Evolutionary conservation across 2,797 vertebrate genomes (phyloP).

Genomic region (Sebastes nivosus): DNA sequence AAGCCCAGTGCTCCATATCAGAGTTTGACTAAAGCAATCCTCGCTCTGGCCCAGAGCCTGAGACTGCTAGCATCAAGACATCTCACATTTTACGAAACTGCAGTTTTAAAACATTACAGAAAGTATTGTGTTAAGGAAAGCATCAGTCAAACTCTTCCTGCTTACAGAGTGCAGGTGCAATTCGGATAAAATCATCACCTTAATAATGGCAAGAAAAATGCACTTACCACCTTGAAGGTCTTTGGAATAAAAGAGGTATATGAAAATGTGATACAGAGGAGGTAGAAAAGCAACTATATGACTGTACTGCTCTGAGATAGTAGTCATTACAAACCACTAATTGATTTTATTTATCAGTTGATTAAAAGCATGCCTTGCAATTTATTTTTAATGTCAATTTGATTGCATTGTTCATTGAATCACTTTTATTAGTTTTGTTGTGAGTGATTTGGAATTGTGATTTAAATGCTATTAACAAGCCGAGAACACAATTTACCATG

Average conservation of each 20-base stretch:
- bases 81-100: not conserved
- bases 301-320: constrained; percentile 22
- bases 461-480: constrained; percentile 20
- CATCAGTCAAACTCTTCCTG: constrained; percentile 67
- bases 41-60: not conserved
- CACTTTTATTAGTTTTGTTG: not conserved
- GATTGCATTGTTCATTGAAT: constrained; percentile 1
- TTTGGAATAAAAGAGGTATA: constrained; percentile 60
- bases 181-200: constrained; percentile 1
- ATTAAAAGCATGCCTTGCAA: constrained; percentile 44
- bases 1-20: constrained; percentile 40
- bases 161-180: constrained; percentile 62
- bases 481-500: constrained; percentile 68
- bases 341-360: constrained; percentile 20
- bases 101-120: constrained; percentile 8
- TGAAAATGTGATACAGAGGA: constrained; percentile 42
- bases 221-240: constrained; percentile 80
- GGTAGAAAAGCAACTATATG: constrained; percentile 35
- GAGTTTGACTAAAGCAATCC: constrained; percentile 72
- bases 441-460: not conserved
- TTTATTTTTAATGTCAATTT: constrained; percentile 6
- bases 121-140: constrained; percentile 14
- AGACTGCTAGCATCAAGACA: constrained; percentile 1
- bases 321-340: constrained; percentile 9
- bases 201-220: constrained; percentile 36